Evolutionary conservation across 2,113 vertebrate species (phyloP).

Genomic region (Acinonyx jubatus): DNA sequence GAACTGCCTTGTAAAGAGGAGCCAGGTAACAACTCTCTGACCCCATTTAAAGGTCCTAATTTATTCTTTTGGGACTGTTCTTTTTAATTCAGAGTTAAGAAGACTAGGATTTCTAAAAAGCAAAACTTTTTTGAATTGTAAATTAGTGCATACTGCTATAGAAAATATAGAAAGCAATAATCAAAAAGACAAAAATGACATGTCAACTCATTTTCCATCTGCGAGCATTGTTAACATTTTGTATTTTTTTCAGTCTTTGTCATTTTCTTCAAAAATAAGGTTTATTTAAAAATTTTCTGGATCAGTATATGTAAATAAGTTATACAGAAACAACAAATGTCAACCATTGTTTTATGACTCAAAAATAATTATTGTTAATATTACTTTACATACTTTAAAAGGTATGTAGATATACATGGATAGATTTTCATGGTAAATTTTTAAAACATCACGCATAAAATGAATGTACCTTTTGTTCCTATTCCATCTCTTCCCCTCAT

Average conservation of each 20-base stretch:
- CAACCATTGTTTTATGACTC: not conserved
- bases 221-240: slow-evolving; percentile 20
- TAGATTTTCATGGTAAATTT: not conserved
- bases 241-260: slow-evolving; percentile 32
- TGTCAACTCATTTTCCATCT: not conserved
- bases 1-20: not conserved
- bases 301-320: slow-evolving; percentile 18
- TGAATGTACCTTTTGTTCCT: not conserved
- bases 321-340: slow-evolving; percentile 23
- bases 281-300: slow-evolving; percentile 21
- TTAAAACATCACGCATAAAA: not conserved
- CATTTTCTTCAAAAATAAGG: slow-evolving; percentile 23
- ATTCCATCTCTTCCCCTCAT: not conserved
- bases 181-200: slow-evolving; percentile 44
- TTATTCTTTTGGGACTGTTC: not conserved
- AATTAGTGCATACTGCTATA: slow-evolving; percentile 15
- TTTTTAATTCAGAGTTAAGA: slow-evolving; percentile 43
- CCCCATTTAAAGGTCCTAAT: not conserved
- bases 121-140: slow-evolving; percentile 14
- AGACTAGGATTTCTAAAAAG: slow-evolving; percentile 24
- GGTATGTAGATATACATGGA: not conserved
- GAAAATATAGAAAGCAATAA: slow-evolving; percentile 49
- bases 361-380: slow-evolving; percentile 3
- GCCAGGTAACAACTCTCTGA: not conserved
- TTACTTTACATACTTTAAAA: not conserved